Evolutionary conservation across 2,797 vertebrate species (phyloP).

Genomic region (Lacerta agilis): DNA sequence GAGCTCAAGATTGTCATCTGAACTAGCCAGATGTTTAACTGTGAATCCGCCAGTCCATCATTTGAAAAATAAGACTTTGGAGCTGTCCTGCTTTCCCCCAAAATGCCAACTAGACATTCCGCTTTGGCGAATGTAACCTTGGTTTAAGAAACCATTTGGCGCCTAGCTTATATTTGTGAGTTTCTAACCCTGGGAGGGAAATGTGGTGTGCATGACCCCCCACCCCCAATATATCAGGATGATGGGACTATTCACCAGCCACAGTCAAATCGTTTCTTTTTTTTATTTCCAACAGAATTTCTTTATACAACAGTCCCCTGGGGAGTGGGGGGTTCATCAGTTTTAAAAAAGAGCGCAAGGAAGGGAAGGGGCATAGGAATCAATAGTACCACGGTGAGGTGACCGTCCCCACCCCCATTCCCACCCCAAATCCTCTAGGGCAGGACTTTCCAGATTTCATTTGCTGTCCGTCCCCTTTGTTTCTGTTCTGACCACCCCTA

Average conservation of each 20-base stretch:
- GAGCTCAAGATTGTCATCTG: no score
- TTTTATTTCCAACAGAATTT: constrained; percentile 11
- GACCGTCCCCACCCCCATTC: no score
- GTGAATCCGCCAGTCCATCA: no score
- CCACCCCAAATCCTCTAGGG: not conserved
- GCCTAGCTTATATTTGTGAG: no score
- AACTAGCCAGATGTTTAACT: no score
- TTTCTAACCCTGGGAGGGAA: no score
- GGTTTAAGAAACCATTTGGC: no score
- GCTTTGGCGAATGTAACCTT: no score
- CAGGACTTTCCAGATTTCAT: not conserved
- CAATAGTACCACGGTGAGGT: not conserved
- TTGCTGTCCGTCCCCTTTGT: no score
- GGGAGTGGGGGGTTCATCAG: not conserved
- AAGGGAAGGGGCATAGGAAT: not conserved
- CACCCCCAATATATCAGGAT: not conserved
- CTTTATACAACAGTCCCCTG: constrained; percentile 9
- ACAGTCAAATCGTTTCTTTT: not conserved
- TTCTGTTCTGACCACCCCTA: not conserved
- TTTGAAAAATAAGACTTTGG: no score
- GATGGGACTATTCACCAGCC: not conserved
- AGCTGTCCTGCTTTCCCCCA: no score
- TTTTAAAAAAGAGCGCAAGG: not conserved
- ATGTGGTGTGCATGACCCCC: not conserved
- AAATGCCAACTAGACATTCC: no score